Conservation (phyloP, 2,888 invertebrate genomes). For the Willowsia nigromaculata region DNA sequence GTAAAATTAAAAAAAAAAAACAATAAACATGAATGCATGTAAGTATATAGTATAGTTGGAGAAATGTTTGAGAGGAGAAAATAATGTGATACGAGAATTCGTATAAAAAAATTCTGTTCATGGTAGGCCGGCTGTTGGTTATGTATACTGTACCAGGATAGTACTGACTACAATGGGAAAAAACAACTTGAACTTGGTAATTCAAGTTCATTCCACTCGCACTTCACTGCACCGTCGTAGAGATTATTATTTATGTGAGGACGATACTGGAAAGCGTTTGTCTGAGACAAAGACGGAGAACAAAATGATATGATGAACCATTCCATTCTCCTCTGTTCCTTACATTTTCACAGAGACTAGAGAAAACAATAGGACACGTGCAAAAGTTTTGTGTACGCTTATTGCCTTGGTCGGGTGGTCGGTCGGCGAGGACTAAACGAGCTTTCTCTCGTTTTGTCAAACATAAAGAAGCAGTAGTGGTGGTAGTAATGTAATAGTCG, state of each 20-base stretch:
- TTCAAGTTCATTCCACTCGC: constrained; percentile 27
- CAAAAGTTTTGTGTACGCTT: neutral
- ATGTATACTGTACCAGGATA: neutral
- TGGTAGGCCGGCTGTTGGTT: no score
- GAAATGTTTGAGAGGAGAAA: no score
- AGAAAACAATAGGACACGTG: constrained; percentile 25
- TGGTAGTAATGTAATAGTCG: neutral
- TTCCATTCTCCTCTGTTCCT: neutral
- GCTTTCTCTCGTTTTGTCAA: neutral
- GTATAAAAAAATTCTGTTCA: no score
- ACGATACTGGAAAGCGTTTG: neutral
- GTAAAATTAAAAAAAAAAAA: no score
- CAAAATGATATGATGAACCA: constrained; percentile 36
- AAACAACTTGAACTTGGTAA: constrained; percentile 28
- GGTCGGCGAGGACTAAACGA: no score
- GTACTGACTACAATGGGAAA: constrained; percentile 4
- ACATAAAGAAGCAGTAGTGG: neutral
- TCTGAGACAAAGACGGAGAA: constrained; percentile 11
- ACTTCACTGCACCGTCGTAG: neutral
- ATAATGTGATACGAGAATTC: no score
- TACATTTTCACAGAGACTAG: neutral
- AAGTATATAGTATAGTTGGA: no score
- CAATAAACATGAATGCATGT: no score
- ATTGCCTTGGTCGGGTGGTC: neutral
- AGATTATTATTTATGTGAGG: constrained; percentile 36